Conservation (phyloP, 2,113 vertebrate genomes). For the Nansenia antarctica region DNA sequence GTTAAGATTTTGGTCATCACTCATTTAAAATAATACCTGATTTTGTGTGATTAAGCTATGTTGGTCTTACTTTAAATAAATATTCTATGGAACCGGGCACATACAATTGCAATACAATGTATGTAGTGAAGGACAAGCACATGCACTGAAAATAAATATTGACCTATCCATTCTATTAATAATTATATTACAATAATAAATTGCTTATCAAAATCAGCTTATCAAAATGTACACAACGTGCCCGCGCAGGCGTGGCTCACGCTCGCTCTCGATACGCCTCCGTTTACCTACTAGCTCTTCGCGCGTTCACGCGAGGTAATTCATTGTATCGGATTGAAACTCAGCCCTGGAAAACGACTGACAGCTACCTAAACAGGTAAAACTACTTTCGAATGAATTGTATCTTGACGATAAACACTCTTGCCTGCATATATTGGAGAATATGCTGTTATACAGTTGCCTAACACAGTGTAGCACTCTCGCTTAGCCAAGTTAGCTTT, state of each 20-base stretch:
- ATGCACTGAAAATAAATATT: too few species aligned
- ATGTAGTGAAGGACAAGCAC: too few species aligned
- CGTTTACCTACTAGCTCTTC: conserved; percentile 55
- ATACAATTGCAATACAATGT: too few species aligned
- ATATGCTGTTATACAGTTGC: conserved; percentile 45
- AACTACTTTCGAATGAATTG: conserved; percentile 33
- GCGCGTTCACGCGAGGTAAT: conserved; percentile 68
- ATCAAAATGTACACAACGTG: conserved; percentile 44
- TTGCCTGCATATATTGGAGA: not conserved
- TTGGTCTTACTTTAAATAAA: too few species aligned
- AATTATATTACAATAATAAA: not conserved
- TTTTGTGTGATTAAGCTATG: too few species aligned
- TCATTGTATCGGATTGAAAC: conserved; percentile 67
- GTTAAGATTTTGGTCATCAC: too few species aligned
- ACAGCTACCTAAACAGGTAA: conserved; percentile 65
- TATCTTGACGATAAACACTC: not conserved
- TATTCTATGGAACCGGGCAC: too few species aligned
- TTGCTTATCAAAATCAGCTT: not conserved
- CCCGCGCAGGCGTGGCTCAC: conserved; percentile 77
- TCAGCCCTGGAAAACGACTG: conserved; percentile 35
- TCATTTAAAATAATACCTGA: too few species aligned
- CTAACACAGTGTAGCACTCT: not conserved
- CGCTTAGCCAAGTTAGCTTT: not conserved
- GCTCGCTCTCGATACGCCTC: conserved; percentile 65
- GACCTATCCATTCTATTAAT: not conserved